Evolutionary conservation across 2,113 vertebrate species (phyloP), one percentile per base, ranked within the genome.

Genomic region (Vulpes vulpes): DNA sequence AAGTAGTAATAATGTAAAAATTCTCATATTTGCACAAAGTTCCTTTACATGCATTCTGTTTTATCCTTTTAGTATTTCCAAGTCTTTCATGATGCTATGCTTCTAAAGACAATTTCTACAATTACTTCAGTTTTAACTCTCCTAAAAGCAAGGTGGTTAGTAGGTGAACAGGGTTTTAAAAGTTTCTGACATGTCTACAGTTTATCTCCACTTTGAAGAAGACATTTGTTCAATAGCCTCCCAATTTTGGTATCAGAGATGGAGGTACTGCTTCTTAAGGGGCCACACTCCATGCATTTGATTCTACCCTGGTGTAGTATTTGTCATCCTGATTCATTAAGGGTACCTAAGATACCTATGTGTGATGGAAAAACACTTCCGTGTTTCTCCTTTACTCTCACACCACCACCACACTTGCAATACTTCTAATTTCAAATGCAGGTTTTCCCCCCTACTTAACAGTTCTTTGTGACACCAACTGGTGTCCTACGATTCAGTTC

Each of bases 81-180:
- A 30, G 17, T 82, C 10, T 86, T 85, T 65, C 9, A 49, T 2
- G 51, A 64, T 62, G 20, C 80, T 32, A n/a, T 87, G 53, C 78
- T 71, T 49, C 38, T 92, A 76, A 92, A 64, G 62, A 23, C 9
- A 11, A 67, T 81, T 91, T 92, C 57, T 85, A 65, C 78, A 89
- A 91, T 43, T 1, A 53, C n/a, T 73, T 91, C 57, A 91, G 60
- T 74, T 71, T 95, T 97, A 86, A 88, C 53, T 53, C 5, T 30
- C 20, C 10, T 69, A 49, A 67, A 74, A 95, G 22, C 7, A 76
- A 64, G 79, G 35, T 62, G n/a, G 27, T 53, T 89, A 43, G 62
- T 30, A 35, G 38, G 62, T 43, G 5, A 38, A 51, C 20, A 64
- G 53, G 17, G n/a, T 64, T 94, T 74, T 71, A 55, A 83, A 86